phyloP scores from a whole-genome alignment of 1,140 invertebrate species.

The Hypsibius dujardini region DNA sequence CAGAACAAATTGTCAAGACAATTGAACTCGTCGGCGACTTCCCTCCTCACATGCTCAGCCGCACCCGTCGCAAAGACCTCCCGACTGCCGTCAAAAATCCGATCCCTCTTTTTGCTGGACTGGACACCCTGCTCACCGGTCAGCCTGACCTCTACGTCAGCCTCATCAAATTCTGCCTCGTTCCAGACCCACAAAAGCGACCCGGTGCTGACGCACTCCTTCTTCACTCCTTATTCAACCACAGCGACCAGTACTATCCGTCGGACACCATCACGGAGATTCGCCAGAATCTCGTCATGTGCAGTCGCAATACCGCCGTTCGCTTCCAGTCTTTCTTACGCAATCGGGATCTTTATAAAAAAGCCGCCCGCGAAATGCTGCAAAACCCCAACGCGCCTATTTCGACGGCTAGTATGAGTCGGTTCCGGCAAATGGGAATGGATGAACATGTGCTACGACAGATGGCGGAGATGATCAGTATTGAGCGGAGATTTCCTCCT shows the following conservation, averaged over 20 bases:
- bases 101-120: background rate
- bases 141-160: background rate
- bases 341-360: background rate
- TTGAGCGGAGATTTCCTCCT: background rate
- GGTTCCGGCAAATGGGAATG: background rate
- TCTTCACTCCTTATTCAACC: background rate
- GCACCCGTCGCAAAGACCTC: background rate
- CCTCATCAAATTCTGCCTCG: background rate
- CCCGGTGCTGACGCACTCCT: background rate
- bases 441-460: background rate
- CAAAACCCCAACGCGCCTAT: background rate
- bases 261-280: background rate
- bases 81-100: background rate
- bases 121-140: background rate
- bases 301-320: background rate
- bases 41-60: background rate
- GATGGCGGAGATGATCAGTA: background rate
- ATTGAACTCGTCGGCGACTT: background rate
- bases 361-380: background rate
- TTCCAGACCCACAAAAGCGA: background rate
- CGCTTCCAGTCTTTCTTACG: background rate
- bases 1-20: background rate
- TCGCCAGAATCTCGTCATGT: background rate
- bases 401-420: background rate
- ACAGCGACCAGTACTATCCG: background rate